phyloP scores from a whole-genome alignment of 2,888 invertebrate species.

The Archips crataeganus region DNA sequence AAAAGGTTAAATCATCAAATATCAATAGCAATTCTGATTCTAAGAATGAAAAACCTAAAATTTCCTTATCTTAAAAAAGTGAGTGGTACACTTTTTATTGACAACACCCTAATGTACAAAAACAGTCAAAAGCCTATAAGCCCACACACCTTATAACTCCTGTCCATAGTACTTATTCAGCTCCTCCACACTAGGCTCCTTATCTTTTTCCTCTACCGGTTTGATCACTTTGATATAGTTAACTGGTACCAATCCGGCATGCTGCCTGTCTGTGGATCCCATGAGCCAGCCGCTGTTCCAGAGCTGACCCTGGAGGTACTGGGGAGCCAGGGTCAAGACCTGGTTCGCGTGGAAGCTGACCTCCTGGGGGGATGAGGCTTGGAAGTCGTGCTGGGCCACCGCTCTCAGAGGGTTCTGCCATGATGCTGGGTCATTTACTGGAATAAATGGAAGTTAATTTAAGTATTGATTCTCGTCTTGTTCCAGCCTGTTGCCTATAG shows the following conservation, averaged over 20 bases:
- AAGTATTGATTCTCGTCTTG: background rate
- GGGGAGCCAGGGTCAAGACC: conserved; percentile 92
- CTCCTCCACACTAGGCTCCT: conserved; percentile 44
- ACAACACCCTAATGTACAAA: no score
- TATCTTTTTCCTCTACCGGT: conserved; percentile 48
- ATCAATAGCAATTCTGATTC: no score
- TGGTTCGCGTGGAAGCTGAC: conserved; percentile 92
- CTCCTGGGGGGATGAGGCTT: conserved; percentile 90
- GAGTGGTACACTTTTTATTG: no score
- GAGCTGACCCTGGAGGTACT: conserved; percentile 90
- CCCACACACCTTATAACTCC: conserved; percentile 50
- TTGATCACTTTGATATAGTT: conserved; percentile 83
- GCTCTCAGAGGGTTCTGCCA: conserved; percentile 90
- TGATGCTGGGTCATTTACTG: conserved; percentile 88
- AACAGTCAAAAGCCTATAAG: no score
- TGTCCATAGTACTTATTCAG: conserved; percentile 56
- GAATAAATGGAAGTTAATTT: conserved; percentile 40
- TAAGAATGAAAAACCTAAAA: no score
- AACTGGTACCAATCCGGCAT: conserved; percentile 88
- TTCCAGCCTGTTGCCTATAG: no score
- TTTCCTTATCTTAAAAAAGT: no score
- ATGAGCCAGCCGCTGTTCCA: conserved; percentile 90
- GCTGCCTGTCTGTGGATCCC: conserved; percentile 85
- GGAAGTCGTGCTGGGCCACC: conserved; percentile 91
- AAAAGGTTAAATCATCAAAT: no score